phyloP scores from a whole-genome alignment of 37 sponge, comb jelly and placozoan genomes.

The Halichondria panicea region DNA sequence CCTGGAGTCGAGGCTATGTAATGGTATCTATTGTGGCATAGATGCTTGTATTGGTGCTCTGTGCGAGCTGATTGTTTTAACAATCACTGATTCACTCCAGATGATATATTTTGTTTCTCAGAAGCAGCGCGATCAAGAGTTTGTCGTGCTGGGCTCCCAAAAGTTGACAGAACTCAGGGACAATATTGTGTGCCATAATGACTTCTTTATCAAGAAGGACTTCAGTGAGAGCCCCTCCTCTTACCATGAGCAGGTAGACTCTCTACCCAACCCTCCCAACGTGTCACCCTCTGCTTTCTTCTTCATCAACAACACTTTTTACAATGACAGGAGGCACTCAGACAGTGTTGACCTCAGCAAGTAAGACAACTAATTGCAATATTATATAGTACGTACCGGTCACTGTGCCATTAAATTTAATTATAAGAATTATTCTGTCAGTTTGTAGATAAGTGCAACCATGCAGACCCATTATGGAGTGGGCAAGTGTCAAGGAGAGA shows the following conservation, averaged over 20 bases:
- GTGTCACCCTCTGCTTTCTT: slow-evolving; percentile 69
- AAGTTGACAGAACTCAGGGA: slow-evolving; percentile 54
- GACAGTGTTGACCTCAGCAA: slow-evolving; percentile 38
- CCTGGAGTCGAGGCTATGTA: not conserved
- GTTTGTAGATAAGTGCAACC: not conserved
- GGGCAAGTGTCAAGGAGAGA: slow-evolving; percentile 20
- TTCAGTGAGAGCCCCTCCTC: slow-evolving; percentile 35
- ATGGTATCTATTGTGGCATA: not conserved
- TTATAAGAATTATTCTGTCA: not conserved
- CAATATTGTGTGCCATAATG: slow-evolving; percentile 44
- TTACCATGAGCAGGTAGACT: not conserved
- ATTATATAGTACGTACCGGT: not conserved
- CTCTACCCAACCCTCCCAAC: not conserved
- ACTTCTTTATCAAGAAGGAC: slow-evolving; percentile 37
- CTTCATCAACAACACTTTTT: slow-evolving; percentile 86
- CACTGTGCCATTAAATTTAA: not conserved
- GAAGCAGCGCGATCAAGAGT: slow-evolving; percentile 42
- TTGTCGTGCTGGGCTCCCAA: slow-evolving; percentile 51
- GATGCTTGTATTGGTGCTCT: no score
- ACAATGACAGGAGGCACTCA: slow-evolving; percentile 72
- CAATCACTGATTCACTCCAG: not conserved
- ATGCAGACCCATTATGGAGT: slow-evolving; percentile 42
- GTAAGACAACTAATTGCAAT: slow-evolving; percentile 16
- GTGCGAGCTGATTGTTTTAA: not conserved
- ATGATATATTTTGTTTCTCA: slow-evolving; percentile 7